These are phyloP conservation scores for Crocodylus rhombifer DNA, from an alignment of 2,797 vertebrate genomes.

Conservation along the genomic window DNA sequence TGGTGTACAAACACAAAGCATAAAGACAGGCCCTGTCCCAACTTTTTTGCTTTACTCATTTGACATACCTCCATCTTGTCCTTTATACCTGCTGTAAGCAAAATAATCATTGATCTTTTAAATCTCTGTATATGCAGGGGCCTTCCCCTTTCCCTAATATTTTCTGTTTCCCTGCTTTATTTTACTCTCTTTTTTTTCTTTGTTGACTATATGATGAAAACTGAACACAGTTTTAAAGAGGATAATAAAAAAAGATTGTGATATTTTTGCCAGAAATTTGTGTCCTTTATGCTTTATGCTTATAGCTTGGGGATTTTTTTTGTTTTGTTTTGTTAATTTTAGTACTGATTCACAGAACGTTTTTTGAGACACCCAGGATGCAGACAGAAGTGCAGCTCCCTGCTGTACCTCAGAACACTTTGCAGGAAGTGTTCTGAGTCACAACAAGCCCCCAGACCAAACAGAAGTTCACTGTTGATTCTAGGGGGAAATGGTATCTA, in stretches of 20 bases:
- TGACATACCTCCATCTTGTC: neutral
- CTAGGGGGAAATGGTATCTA: no score
- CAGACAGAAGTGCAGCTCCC: no score
- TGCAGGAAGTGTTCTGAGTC: no score
- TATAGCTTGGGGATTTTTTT: neutral
- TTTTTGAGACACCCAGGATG: neutral
- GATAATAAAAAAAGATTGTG: neutral
- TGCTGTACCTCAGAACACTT: no score
- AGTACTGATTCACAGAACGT: neutral
- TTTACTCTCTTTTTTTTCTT: neutral
- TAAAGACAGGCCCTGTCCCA: neutral
- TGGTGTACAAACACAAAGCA: neutral
- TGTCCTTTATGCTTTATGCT: neutral
- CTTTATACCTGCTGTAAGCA: neutral
- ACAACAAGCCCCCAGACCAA: no score
- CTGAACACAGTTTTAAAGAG: neutral
- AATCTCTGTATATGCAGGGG: neutral
- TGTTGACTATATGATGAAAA: neutral
- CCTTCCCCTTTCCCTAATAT: neutral
- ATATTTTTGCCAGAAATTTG: neutral
- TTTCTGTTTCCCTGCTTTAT: neutral
- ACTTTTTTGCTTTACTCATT: neutral
- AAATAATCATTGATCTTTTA: slow-evolving; percentile 1
- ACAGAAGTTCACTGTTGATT: no score
- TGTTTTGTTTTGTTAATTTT: neutral